Evolutionary conservation across 2,113 vertebrate species (phyloP).

Genomic region (Drymodes brunneopygia): DNA sequence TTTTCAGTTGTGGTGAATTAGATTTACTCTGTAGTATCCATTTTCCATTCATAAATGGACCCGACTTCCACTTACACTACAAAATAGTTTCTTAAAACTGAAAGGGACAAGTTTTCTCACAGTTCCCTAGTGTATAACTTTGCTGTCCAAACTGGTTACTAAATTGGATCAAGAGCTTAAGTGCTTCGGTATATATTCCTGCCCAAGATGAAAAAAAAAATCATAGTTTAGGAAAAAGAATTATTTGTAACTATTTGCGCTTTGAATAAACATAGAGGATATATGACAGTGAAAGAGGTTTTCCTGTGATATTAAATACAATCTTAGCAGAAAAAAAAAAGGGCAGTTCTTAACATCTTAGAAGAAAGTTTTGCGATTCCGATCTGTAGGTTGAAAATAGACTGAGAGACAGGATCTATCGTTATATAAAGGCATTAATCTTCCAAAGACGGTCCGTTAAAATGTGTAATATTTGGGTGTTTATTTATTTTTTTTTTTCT

Average conservation of each 20-base stretch:
- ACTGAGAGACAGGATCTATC: not conserved
- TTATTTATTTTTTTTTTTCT: constrained; percentile 66
- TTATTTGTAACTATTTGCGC: not conserved
- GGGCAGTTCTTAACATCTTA: not conserved
- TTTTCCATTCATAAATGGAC: not conserved
- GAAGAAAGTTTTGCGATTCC: not conserved
- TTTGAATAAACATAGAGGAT: not conserved
- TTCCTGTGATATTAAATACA: not conserved
- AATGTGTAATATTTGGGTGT: constrained; percentile 64
- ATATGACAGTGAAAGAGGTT: not conserved
- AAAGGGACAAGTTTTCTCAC: not conserved
- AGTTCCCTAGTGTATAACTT: not conserved
- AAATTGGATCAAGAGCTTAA: not conserved
- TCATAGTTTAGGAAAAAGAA: not conserved
- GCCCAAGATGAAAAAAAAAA: not conserved
- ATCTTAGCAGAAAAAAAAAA: not conserved
- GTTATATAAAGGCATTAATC: constrained; percentile 31
- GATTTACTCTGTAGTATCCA: not conserved
- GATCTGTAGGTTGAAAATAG: not conserved
- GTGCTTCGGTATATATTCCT: not conserved
- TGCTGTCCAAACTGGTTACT: not conserved
- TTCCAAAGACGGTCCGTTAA: constrained; percentile 5
- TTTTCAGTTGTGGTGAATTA: not conserved
- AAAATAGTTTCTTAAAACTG: not conserved
- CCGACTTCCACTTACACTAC: not conserved